A percentile compares a stretch with the other conserved stretches of the same genome.
These are phyloP conservation scores for Drosophila busckii DNA, from an alignment of 1,140 invertebrate species.

Conservation along the genomic window DNA sequence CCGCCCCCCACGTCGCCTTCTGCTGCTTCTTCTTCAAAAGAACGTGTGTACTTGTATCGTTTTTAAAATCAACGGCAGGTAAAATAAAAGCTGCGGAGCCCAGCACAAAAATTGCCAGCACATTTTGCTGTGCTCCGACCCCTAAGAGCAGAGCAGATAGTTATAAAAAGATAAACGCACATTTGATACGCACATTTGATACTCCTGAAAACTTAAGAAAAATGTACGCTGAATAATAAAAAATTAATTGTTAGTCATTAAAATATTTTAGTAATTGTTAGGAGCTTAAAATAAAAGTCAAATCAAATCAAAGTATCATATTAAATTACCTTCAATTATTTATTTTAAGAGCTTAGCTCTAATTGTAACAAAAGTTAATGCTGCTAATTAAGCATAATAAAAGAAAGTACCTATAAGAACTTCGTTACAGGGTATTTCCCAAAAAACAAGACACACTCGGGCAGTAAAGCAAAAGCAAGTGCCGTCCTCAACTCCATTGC, in stretches of 20 bases:
- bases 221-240: constrained; percentile 35
- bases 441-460: too few relatives aligned
- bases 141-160: not conserved
- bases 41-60: constrained; percentile 24
- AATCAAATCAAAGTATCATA: too few relatives aligned
- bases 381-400: too few relatives aligned
- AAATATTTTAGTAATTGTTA: too few relatives aligned
- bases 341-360: too few relatives aligned
- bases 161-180: too few relatives aligned
- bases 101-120: constrained; percentile 13
- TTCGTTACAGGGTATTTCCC: constrained; percentile 16
- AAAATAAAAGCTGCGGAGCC: constrained; percentile 20
- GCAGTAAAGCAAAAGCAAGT: too few relatives aligned
- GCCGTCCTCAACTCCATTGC: constrained; percentile 8
- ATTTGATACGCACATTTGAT: too few relatives aligned
- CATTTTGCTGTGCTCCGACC: constrained; percentile 20
- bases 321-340: too few relatives aligned
- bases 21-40: not conserved
- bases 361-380: not conserved
- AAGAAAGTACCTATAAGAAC: too few relatives aligned
- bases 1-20: not conserved
- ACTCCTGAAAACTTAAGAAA: constrained; percentile 36
- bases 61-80: constrained; percentile 37
- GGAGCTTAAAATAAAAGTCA: too few relatives aligned
- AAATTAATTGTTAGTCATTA: too few relatives aligned